Evolutionary conservation across 2,888 invertebrate genomes (phyloP).

Genomic region (Notodonta ziczac): DNA sequence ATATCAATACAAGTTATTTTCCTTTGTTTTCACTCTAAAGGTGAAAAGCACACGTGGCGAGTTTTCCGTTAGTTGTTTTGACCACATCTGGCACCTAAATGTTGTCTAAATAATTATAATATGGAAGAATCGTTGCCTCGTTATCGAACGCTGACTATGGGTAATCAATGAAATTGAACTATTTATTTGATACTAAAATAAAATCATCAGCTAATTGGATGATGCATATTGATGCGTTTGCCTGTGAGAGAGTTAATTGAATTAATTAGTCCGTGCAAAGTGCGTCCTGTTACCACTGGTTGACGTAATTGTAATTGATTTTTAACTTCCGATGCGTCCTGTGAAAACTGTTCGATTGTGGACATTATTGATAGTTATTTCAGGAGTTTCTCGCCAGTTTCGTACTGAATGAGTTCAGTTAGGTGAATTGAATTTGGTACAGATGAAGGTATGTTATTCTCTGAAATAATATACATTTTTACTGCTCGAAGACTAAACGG

Average conservation of each 20-base stretch:
- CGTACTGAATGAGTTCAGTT: too few relatives aligned
- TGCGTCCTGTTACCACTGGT: conserved; percentile 10
- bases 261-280: conserved; percentile 50
- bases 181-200: conserved; percentile 54
- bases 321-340: conserved; percentile 22
- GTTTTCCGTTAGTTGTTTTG: too few relatives aligned
- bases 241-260: conserved; percentile 51
- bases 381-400: not conserved
- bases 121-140: too few relatives aligned
- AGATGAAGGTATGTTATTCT: too few relatives aligned
- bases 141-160: not conserved
- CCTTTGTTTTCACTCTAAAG: too few relatives aligned
- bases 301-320: conserved; percentile 31
- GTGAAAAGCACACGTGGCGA: too few relatives aligned
- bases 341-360: conserved; percentile 5
- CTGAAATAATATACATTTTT: too few relatives aligned
- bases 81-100: too few relatives aligned
- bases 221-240: conserved; percentile 59
- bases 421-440: too few relatives aligned
- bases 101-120: too few relatives aligned
- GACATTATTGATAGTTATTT: not conserved
- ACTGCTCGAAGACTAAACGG: too few relatives aligned
- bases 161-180: conserved; percentile 10
- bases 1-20: too few relatives aligned
- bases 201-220: conserved; percentile 55